Evolutionary conservation across 2,797 vertebrate species (phyloP).

Genomic region (Alectoris magna): DNA sequence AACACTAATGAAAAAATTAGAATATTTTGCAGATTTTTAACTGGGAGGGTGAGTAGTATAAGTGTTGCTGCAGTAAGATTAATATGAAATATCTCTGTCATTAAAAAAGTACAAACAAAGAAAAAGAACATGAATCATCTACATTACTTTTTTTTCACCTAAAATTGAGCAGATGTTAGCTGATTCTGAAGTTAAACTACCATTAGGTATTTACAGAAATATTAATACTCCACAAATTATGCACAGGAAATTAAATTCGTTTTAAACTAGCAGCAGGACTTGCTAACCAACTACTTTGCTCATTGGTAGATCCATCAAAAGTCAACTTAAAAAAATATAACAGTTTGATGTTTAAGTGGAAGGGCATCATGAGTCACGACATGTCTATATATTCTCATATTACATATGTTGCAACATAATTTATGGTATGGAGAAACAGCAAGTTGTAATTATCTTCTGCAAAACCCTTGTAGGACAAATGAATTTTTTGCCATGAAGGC

Average conservation of each 20-base stretch:
- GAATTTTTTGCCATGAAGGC: background rate
- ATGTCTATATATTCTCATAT: background rate
- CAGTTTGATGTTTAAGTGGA: background rate
- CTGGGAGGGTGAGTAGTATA: background rate
- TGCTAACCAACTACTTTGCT: background rate
- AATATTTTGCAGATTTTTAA: background rate
- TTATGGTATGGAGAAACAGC: background rate
- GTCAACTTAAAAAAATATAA: background rate
- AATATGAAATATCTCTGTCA: background rate
- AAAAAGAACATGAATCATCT: background rate
- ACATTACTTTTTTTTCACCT: background rate
- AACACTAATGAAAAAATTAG: slow-evolving; percentile 36
- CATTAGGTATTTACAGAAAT: background rate
- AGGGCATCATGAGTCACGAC: background rate
- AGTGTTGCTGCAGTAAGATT: background rate
- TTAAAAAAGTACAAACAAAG: background rate
- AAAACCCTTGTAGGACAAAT: background rate
- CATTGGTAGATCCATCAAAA: background rate
- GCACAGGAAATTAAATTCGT: background rate
- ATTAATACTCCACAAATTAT: background rate
- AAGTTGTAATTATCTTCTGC: background rate
- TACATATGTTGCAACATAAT: background rate
- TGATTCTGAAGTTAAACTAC: background rate
- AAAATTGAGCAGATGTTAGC: background rate
- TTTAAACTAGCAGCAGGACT: background rate